Evolutionary conservation across 92 coral and sea anemone genomes (phyloP).

Genomic region (Metridium senile): DNA sequence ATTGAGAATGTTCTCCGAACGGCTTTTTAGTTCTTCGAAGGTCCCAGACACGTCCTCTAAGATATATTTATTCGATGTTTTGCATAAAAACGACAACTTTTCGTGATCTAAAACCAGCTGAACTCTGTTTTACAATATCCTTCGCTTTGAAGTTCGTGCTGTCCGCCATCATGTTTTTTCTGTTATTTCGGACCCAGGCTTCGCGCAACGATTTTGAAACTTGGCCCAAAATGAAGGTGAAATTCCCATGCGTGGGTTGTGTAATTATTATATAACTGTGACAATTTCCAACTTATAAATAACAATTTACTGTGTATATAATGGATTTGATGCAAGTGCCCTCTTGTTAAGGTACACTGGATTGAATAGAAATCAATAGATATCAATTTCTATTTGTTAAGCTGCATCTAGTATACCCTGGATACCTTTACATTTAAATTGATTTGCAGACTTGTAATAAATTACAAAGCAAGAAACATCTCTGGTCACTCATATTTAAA

Average conservation of each 20-base stretch:
- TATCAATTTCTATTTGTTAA: too few species aligned
- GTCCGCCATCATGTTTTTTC: constrained; percentile 44
- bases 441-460: too few species aligned
- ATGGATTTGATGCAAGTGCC: too few species aligned
- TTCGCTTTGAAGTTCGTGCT: constrained; percentile 2
- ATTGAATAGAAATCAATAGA: too few species aligned
- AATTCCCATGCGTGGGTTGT: constrained; percentile 53
- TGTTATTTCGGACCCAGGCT: constrained; percentile 20
- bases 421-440: too few species aligned
- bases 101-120: constrained; percentile 38
- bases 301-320: too few species aligned
- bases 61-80: constrained; percentile 40
- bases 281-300: too few species aligned
- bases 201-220: constrained; percentile 16
- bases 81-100: constrained; percentile 30
- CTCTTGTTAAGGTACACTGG: too few species aligned
- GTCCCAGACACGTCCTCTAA: constrained; percentile 41
- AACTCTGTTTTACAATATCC: constrained; percentile 27
- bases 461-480: too few species aligned
- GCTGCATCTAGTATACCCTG: too few species aligned
- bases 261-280: background rate
- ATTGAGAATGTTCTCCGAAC: constrained; percentile 43
- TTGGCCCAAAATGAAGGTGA: constrained; percentile 51
- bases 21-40: constrained; percentile 36
- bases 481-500: too few species aligned